A percentile compares a stretch with the other conserved stretches of the same genome.
Evolutionary conservation across 2,888 invertebrate species (phyloP).

Genomic region (Aspidiotus rigidus): DNA sequence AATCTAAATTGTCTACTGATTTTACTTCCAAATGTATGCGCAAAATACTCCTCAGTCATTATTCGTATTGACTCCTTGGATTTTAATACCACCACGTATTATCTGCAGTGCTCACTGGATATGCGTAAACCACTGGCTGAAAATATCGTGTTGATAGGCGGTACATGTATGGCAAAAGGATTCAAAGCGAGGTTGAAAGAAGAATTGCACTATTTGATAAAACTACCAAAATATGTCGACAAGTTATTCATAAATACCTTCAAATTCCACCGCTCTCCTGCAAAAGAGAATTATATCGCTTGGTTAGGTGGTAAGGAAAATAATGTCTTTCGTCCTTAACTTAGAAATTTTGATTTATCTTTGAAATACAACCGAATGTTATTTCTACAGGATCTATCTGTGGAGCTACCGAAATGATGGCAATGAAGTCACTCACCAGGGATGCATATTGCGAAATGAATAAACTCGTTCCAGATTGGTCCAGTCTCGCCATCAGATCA

Average conservation of each 20-base stretch:
- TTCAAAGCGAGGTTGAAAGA: constrained; percentile 67
- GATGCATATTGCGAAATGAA: constrained; percentile 29
- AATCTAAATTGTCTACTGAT: no score
- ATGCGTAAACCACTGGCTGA: constrained; percentile 64
- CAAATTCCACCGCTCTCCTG: constrained; percentile 71
- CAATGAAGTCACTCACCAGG: constrained; percentile 28
- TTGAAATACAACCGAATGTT: not conserved
- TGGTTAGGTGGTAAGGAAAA: constrained; percentile 67
- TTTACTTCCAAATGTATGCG: no score
- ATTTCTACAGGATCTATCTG: constrained; percentile 41
- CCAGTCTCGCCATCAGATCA: constrained; percentile 16
- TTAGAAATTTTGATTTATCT: not conserved
- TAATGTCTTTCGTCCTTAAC: not conserved
- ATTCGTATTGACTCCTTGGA: no score
- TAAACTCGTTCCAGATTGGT: constrained; percentile 31
- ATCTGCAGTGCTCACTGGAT: constrained; percentile 67
- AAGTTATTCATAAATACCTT: constrained; percentile 56
- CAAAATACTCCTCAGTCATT: no score
- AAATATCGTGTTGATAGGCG: constrained; percentile 80
- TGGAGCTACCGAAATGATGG: constrained; percentile 32
- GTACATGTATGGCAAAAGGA: constrained; percentile 73
- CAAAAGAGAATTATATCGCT: constrained; percentile 69
- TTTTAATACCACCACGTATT: not conserved
- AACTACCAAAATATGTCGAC: constrained; percentile 53
- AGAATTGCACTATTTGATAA: constrained; percentile 62